These are phyloP conservation scores for Junco hyemalis DNA, from an alignment of 2,113 vertebrate genomes.

Conservation along the genomic window DNA sequence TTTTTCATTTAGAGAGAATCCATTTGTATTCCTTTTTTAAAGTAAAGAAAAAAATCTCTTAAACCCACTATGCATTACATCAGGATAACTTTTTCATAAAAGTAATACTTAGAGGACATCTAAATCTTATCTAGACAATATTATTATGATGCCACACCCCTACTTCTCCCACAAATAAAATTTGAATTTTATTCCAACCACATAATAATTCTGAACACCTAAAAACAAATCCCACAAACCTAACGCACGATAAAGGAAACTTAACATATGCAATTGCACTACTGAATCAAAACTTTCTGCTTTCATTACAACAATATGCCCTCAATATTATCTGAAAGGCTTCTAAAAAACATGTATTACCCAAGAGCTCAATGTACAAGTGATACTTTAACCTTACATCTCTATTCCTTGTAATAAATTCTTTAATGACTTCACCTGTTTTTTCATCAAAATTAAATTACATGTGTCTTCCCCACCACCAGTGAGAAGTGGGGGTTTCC, in stretches of 20 bases:
- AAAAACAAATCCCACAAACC: background rate
- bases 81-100: background rate
- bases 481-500: background rate
- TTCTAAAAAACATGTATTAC: background rate
- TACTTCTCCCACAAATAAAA: background rate
- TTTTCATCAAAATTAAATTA: background rate
- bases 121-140: background rate
- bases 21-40: background rate
- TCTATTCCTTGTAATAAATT: background rate
- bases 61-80: background rate
- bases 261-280: background rate
- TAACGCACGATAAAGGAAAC: background rate
- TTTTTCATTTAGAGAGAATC: background rate
- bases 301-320: background rate
- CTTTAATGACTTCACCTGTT: background rate
- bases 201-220: background rate
- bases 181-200: background rate
- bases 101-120: background rate
- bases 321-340: background rate
- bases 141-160: background rate
- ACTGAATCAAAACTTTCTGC: background rate
- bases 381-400: background rate
- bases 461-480: rapidly evolving
- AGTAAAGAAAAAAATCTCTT: background rate
- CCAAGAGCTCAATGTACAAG: background rate